Evolutionary conservation across 2,888 invertebrate species (phyloP).

Genomic region (Azorinus chamasolen): DNA sequence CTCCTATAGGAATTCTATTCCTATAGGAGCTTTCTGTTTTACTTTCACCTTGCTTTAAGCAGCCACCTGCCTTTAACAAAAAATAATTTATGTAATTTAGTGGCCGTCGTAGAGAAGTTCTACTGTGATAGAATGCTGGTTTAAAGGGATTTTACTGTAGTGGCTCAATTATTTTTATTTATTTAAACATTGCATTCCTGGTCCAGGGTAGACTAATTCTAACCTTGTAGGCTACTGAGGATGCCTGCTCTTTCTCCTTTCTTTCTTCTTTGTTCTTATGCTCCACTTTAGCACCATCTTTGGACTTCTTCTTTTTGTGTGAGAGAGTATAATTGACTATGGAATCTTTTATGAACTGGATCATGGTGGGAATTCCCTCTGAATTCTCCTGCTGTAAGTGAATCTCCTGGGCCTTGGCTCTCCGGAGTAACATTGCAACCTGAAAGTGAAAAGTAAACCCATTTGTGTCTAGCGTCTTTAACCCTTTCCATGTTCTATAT

Average conservation of each 20-base stretch:
- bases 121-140: no score
- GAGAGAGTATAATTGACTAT: slow-evolving; percentile 32
- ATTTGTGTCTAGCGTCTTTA: no score
- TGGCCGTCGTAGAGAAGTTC: no score
- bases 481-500: no score
- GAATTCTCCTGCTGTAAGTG: slow-evolving; percentile 80
- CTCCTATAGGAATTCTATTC: no score
- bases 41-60: no score
- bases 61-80: no score
- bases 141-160: no score
- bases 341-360: slow-evolving; percentile 71
- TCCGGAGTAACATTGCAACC: slow-evolving; percentile 81
- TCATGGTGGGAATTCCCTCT: slow-evolving; percentile 68
- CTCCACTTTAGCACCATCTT: slow-evolving; percentile 14
- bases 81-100: no score
- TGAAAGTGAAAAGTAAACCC: slow-evolving; percentile 53
- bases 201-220: neutral
- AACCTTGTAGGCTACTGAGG: slow-evolving; percentile 65
- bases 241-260: slow-evolving; percentile 42
- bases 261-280: slow-evolving; percentile 39
- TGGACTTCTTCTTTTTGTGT: slow-evolving; percentile 40
- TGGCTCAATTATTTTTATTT: no score
- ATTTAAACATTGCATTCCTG: no score
- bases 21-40: no score
- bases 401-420: slow-evolving; percentile 72